Conservation (phyloP, 2,888 invertebrate species). For the Leptodirus hochenwartii region DNA sequence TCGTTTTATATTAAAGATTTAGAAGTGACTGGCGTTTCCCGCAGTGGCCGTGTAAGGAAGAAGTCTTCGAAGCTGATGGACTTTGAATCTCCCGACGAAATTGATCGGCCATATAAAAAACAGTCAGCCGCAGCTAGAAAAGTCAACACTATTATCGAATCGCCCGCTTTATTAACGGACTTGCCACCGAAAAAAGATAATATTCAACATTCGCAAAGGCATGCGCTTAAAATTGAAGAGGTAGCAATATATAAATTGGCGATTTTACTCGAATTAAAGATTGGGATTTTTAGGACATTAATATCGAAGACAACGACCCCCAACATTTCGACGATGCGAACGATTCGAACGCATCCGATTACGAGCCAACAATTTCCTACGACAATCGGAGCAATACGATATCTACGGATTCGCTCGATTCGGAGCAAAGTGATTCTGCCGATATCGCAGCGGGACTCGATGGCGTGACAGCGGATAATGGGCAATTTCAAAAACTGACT, state of each 20-base stretch:
- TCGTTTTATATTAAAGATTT: constrained; percentile 46
- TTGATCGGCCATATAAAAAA: constrained; percentile 41
- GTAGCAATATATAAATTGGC: too few species aligned
- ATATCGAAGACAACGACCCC: too few species aligned
- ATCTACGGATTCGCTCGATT: constrained; percentile 21
- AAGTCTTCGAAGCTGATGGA: constrained; percentile 89
- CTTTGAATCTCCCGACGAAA: constrained; percentile 81
- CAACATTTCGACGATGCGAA: too few species aligned
- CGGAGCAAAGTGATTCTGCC: constrained; percentile 17
- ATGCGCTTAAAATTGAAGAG: not conserved
- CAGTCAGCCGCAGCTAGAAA: constrained; percentile 25
- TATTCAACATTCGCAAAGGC: too few species aligned
- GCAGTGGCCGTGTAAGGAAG: constrained; percentile 81
- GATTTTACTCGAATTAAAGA: too few species aligned
- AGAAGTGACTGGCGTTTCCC: constrained; percentile 72
- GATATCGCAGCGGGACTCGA: constrained; percentile 21
- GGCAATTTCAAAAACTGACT: too few species aligned
- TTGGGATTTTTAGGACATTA: too few species aligned
- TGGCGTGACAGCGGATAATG: too few species aligned
- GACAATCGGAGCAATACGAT: constrained; percentile 19
- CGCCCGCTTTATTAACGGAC: too few species aligned
- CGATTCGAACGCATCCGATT: constrained; percentile 26
- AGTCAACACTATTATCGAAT: too few species aligned
- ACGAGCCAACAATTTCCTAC: constrained; percentile 23
- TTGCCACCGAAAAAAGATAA: constrained; percentile 13